Base-by-base conservation (phyloP, 1,140 invertebrate species). In the Sipha flava region DNA sequence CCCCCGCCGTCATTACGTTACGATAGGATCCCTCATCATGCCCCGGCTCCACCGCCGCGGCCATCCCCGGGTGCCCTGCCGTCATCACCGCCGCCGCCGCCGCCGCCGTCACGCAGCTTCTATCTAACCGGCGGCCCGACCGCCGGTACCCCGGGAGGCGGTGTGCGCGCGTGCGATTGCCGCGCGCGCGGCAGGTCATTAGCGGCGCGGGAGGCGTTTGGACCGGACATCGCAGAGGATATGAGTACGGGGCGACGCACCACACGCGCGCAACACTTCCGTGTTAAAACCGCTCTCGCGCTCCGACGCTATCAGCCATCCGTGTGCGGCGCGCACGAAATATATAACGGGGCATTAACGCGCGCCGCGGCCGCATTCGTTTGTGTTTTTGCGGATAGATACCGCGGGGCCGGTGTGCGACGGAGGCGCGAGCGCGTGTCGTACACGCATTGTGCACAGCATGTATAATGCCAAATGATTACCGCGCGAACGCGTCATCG, bases 221-320 rank as follows among this genome's bases (percentile, higher is more conserved):
- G 66, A 70, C 66, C 66, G 66, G 66, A 70, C 66, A 70, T 70
- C n/a, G 40, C 40, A 23, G 43, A 47, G 66, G 66, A 70, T 70
- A 29, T 18, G 40, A 47, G 64, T 45, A 45, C 23, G 64, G 40
- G 21, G 40, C 64, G 64, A 68, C 64, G 23, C 45, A 68, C n/a
- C 37, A 10, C 37, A 10, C 5, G 37, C 40, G 64, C 64, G 64
- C 64, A 47, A 45, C 40, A 29, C 66, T 70, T 70, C 66, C 66
- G 66, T n/a, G 29, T 29, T 70, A 47, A 10, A 70, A 70, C 66
- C 34, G 64, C 37, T 23, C 64, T 6, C 64, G 21, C 5, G n/a
- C n/a, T n/a, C n/a, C 26, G 40, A 47, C 66, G 40, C 43, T 70
- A 70, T 29, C 43, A 1, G 66, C 1, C 31, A 10, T 6, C 34